phyloP scores from a whole-genome alignment of 1,140 invertebrate species.

The Bombyx mandarina region DNA sequence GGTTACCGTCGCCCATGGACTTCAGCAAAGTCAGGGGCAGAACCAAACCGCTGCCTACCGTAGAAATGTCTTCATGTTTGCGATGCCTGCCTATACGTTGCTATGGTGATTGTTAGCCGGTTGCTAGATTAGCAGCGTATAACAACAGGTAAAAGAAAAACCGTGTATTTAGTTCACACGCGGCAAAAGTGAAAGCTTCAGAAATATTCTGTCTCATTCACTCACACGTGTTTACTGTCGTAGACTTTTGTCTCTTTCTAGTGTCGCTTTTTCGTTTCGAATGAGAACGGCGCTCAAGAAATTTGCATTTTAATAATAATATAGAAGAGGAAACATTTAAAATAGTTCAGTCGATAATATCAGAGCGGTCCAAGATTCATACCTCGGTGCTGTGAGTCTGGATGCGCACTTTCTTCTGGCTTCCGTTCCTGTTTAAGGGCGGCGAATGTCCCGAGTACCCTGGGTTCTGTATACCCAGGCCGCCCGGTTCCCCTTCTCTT shows the following conservation, averaged over 20 bases:
- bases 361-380: background rate
- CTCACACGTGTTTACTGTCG: background rate
- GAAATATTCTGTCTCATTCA: background rate
- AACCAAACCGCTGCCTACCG: too few relatives aligned
- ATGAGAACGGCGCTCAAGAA: background rate
- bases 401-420: conserved; percentile 89
- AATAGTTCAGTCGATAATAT: conserved; percentile 41
- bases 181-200: background rate
- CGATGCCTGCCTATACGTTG: too few relatives aligned
- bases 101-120: background rate
- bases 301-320: background rate
- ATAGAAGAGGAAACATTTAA: background rate
- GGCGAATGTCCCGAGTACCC: conserved; percentile 86
- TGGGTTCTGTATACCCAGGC: conserved; percentile 87
- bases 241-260: background rate
- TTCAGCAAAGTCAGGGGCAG: too few relatives aligned
- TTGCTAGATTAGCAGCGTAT: background rate
- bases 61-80: too few relatives aligned
- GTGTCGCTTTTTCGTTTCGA: background rate
- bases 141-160: background rate
- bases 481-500: conserved; percentile 63
- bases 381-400: conserved; percentile 91
- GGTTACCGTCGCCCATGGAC: too few relatives aligned
- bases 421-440: conserved; percentile 83
- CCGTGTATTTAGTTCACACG: background rate